phyloP scores from a whole-genome alignment of 2,888 invertebrate species.

The Epistrophe eligans region DNA sequence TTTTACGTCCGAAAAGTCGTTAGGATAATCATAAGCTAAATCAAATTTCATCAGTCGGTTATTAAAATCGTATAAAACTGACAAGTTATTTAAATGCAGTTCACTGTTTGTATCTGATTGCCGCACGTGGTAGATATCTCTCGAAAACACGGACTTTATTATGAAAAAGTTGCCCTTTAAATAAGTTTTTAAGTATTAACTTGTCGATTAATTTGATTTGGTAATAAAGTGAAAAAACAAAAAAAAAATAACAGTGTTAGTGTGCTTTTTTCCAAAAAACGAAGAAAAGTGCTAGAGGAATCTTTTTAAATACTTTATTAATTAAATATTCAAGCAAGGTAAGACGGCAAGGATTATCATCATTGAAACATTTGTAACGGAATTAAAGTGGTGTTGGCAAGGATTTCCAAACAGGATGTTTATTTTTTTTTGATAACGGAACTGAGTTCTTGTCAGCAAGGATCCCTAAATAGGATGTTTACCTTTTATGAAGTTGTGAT shows the following conservation, averaged over 20 bases:
- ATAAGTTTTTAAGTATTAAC: neutral
- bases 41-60: constrained; percentile 35
- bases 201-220: neutral
- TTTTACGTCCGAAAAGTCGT: constrained; percentile 29
- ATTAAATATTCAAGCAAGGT: neutral
- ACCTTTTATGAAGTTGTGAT: neutral
- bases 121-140: constrained; percentile 18
- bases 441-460: neutral
- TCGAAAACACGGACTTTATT: neutral
- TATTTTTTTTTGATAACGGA: neutral
- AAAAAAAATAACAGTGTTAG: neutral
- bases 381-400: neutral
- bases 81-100: neutral
- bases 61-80: constrained; percentile 39
- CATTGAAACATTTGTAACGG: neutral
- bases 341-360: neutral
- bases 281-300: neutral
- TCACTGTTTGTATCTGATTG: constrained; percentile 13
- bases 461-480: neutral
- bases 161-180: neutral
- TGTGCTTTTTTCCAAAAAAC: neutral
- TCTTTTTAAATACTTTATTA: neutral
- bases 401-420: neutral
- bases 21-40: constrained; percentile 35
- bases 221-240: neutral